phyloP scores from a whole-genome alignment of 1,140 invertebrate species.

The Lasioglossum baleicum region DNA sequence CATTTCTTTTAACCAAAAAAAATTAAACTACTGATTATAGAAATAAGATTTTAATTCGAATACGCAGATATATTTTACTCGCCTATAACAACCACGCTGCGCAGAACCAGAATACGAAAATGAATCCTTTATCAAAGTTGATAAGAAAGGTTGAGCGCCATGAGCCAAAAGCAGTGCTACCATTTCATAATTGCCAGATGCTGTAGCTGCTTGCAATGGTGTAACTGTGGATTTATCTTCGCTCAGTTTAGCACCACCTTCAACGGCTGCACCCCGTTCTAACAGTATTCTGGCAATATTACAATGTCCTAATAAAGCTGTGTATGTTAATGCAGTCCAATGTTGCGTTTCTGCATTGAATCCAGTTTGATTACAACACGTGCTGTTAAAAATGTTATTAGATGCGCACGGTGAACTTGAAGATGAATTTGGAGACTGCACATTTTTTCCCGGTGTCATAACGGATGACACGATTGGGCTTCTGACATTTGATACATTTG shows the following conservation, averaged over 20 bases:
- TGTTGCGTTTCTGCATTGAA: conserved; percentile 88
- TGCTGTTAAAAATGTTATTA: conserved; percentile 45
- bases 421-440: conserved; percentile 38
- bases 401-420: conserved; percentile 55
- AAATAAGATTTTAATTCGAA: conserved; percentile 1
- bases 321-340: conserved; percentile 89
- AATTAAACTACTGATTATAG: too few relatives aligned
- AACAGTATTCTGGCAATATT: conserved; percentile 83
- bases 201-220: conserved; percentile 91
- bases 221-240: conserved; percentile 93
- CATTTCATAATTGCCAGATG: conserved; percentile 89
- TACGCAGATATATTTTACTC: too few relatives aligned
- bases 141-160: conserved; percentile 92
- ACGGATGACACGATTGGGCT: conserved; percentile 52
- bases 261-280: conserved; percentile 90
- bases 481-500: conserved; percentile 43
- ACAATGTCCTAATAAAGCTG: conserved; percentile 82
- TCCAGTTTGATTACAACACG: conserved; percentile 62
- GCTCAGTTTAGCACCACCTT: conserved; percentile 89
- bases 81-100: conserved; percentile 90
- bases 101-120: conserved; percentile 91
- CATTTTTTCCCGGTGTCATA: conserved; percentile 42
- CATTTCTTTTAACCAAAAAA: too few relatives aligned
- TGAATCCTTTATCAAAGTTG: conserved; percentile 89
- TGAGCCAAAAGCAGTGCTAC: conserved; percentile 89